Conservation (phyloP, 2,888 invertebrate genomes). For the Hirudinaria manillensis region DNA sequence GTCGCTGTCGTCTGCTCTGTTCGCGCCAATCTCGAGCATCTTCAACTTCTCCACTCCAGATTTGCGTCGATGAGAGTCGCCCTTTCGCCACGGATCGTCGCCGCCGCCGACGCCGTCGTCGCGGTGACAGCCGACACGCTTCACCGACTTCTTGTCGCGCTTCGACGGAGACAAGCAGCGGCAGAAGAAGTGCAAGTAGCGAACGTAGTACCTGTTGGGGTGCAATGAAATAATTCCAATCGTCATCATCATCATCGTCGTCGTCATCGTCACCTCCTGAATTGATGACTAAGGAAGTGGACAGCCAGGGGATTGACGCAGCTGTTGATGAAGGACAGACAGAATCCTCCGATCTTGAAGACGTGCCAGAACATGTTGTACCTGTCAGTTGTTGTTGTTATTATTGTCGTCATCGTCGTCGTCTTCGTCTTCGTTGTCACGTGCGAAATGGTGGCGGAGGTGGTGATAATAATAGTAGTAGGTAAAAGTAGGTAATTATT, state of each 20-base stretch:
- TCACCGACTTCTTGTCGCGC: conserved; percentile 13
- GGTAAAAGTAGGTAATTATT: too few relatives aligned
- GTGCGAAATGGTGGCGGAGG: too few relatives aligned
- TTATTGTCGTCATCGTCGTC: too few relatives aligned
- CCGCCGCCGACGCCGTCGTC: conserved; percentile 15
- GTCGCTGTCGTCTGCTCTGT: background rate
- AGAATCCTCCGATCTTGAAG: conserved; percentile 71
- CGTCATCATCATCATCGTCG: background rate
- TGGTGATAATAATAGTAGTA: too few relatives aligned
- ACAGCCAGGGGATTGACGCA: conserved; percentile 88
- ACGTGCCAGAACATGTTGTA: conserved; percentile 46
- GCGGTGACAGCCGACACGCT: background rate
- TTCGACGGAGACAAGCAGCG: background rate
- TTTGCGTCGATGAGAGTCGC: background rate
- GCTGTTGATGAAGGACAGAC: conserved; percentile 74
- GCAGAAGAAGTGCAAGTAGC: conserved; percentile 12
- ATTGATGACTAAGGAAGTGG: conserved; percentile 85
- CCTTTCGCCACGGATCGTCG: background rate
- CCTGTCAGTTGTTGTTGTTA: background rate
- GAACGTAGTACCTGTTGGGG: conserved; percentile 1
- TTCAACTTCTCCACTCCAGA: background rate
- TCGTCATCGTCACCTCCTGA: conserved; percentile 48
- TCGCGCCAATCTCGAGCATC: background rate
- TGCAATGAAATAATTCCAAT: background rate
- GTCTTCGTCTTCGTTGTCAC: too few relatives aligned